Conservation (phyloP, 2,888 invertebrate species). For the Apamea monoglypha region DNA sequence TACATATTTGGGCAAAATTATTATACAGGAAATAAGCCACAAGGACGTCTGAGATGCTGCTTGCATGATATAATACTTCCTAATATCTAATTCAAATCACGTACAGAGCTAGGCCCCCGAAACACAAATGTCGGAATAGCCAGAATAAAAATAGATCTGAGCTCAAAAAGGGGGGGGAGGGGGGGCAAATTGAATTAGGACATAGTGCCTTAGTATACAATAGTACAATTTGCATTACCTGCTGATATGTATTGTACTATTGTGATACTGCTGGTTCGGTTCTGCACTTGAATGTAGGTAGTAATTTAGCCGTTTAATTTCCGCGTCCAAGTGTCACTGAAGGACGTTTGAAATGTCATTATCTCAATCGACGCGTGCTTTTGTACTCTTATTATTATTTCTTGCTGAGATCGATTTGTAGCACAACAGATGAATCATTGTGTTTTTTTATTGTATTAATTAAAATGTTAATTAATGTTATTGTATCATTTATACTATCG, state of each 20-base stretch:
- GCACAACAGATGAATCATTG: slow-evolving; percentile 60
- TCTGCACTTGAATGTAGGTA: slow-evolving; percentile 78
- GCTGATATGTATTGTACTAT: slow-evolving; percentile 62
- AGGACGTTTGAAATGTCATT: slow-evolving; percentile 83
- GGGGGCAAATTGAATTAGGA: slow-evolving; percentile 51
- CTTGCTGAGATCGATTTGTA: slow-evolving; percentile 51
- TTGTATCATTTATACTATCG: slow-evolving; percentile 24
- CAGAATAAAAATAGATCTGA: slow-evolving; percentile 68
- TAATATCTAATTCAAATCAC: slow-evolving; percentile 71
- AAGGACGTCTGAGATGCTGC: slow-evolving; percentile 76
- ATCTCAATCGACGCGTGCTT: slow-evolving; percentile 69
- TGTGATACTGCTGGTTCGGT: slow-evolving; percentile 65
- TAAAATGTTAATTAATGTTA: slow-evolving; percentile 35
- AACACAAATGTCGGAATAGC: slow-evolving; percentile 61
- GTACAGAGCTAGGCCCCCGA: slow-evolving; percentile 66
- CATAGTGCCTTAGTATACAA: slow-evolving; percentile 38
- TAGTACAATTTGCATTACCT: slow-evolving; percentile 50
- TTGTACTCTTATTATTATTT: slow-evolving; percentile 64
- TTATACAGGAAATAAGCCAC: slow-evolving; percentile 70
- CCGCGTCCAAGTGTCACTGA: slow-evolving; percentile 83
- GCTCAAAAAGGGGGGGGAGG: too few relatives aligned
- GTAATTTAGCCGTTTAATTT: slow-evolving; percentile 85
- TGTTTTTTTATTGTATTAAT: slow-evolving; percentile 42
- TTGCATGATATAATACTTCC: slow-evolving; percentile 71
- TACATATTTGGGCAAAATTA: slow-evolving; percentile 65